Conservation (phyloP, 1,140 invertebrate genomes). For the Diplogasteroides magnus region DNA sequence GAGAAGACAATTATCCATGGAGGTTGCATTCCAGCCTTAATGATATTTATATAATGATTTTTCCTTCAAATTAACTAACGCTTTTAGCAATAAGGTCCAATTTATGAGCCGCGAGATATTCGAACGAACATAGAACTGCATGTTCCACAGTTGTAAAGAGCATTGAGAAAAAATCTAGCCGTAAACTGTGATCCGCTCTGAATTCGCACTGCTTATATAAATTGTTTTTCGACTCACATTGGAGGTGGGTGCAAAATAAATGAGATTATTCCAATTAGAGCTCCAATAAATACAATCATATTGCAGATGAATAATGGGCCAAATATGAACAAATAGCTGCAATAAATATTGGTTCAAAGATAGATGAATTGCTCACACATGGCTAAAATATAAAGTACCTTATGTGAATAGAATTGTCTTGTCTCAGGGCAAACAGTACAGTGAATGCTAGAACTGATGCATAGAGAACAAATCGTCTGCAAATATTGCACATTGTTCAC, state of each 20-base stretch:
- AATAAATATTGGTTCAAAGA: slow-evolving; percentile 65
- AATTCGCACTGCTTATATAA: too few species aligned
- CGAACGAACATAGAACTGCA: slow-evolving; percentile 89
- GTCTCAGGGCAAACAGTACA: slow-evolving; percentile 75
- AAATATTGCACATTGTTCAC: too few species aligned
- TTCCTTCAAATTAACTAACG: too few species aligned
- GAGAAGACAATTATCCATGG: slow-evolving; percentile 89
- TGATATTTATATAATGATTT: not conserved
- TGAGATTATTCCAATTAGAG: slow-evolving; percentile 79
- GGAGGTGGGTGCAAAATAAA: slow-evolving; percentile 91
- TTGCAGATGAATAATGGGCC: slow-evolving; percentile 95
- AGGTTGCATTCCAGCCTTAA: slow-evolving; percentile 27
- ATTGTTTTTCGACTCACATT: slow-evolving; percentile 61
- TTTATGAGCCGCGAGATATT: slow-evolving; percentile 89
- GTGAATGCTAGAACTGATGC: slow-evolving; percentile 83
- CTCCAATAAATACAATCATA: slow-evolving; percentile 77
- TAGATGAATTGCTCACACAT: not conserved
- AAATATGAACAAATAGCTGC: slow-evolving; percentile 91
- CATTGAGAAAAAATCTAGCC: slow-evolving; percentile 95
- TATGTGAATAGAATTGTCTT: slow-evolving; percentile 65
- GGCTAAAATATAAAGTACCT: slow-evolving; percentile 7
- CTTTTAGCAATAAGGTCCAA: too few species aligned
- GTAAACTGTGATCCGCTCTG: slow-evolving; percentile 86
- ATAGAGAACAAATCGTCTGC: slow-evolving; percentile 91
- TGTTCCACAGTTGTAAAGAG: slow-evolving; percentile 85